These are phyloP conservation scores for Drosophila sechellia DNA, from an alignment of 1,140 invertebrate species.

Conservation along the genomic window DNA sequence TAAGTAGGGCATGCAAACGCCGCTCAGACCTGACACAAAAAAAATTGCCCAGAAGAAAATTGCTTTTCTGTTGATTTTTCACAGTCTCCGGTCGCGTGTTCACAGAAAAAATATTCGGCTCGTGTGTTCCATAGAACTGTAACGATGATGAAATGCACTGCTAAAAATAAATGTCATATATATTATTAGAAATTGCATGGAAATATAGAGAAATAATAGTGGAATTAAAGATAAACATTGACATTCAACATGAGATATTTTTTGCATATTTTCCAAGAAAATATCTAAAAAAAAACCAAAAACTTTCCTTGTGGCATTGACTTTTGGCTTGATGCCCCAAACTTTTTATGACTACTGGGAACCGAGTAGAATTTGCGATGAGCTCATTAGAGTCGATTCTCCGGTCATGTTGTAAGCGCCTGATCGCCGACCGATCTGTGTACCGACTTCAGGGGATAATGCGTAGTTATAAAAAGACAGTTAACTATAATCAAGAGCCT, in stretches of 20 bases:
- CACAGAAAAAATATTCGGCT: conserved; percentile 33
- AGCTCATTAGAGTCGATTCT: conserved; percentile 52
- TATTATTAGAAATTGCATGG: too few relatives aligned
- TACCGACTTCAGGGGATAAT: conserved; percentile 23
- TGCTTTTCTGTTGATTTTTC: conserved; percentile 66
- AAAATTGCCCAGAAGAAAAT: conserved; percentile 30
- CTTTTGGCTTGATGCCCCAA: conserved; percentile 20
- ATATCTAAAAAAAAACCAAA: not conserved
- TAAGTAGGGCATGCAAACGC: conserved; percentile 74
- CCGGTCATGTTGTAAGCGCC: conserved; percentile 63
- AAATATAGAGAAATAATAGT: too few relatives aligned
- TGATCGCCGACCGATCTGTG: conserved; percentile 43
- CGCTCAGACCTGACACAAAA: conserved; percentile 50
- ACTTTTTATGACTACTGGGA: conserved; percentile 16
- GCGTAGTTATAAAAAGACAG: conserved; percentile 51
- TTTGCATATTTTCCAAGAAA: not conserved
- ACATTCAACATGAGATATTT: too few relatives aligned
- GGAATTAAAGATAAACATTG: too few relatives aligned
- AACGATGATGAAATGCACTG: conserved; percentile 17
- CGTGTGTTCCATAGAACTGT: conserved; percentile 53
- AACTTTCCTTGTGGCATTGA: conserved; percentile 11
- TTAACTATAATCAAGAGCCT: conserved; percentile 14
- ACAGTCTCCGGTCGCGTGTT: conserved; percentile 70
- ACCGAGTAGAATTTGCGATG: conserved; percentile 42
- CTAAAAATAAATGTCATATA: not conserved